A percentile compares a stretch with the other conserved stretches of the same genome.
Conservation (phyloP, 2,797 vertebrate genomes). For the Calcarius lapponicus region DNA sequence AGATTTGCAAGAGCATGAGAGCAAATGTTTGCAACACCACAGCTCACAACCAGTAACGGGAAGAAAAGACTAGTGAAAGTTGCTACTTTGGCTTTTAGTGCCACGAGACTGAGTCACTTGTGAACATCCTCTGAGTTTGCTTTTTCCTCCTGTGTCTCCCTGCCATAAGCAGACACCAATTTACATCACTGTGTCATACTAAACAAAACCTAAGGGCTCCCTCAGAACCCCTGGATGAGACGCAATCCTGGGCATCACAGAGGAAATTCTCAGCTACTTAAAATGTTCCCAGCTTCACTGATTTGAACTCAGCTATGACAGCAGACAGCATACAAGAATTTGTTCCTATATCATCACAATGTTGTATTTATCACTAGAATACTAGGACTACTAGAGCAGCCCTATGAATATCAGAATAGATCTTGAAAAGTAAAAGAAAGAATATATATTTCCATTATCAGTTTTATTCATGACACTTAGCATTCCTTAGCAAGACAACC, state of each 20-base stretch:
- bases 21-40: background rate
- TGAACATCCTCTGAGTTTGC: background rate
- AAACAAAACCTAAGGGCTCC: background rate
- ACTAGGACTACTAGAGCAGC: background rate
- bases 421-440: background rate
- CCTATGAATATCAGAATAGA: background rate
- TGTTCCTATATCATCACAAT: background rate
- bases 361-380: background rate
- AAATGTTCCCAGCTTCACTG: background rate
- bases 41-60: background rate
- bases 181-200: background rate
- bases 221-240: background rate
- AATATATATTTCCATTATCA: background rate
- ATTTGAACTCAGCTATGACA: background rate
- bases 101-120: background rate
- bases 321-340: background rate
- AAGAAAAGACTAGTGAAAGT: background rate
- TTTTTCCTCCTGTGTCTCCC: background rate
- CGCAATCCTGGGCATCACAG: background rate
- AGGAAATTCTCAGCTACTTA: background rate
- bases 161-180: background rate
- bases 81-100: background rate
- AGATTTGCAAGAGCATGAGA: background rate
- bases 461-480: background rate
- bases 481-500: background rate